Evolutionary conservation across 2,888 invertebrate genomes (phyloP).

Genomic region (Tachina grossa): DNA sequence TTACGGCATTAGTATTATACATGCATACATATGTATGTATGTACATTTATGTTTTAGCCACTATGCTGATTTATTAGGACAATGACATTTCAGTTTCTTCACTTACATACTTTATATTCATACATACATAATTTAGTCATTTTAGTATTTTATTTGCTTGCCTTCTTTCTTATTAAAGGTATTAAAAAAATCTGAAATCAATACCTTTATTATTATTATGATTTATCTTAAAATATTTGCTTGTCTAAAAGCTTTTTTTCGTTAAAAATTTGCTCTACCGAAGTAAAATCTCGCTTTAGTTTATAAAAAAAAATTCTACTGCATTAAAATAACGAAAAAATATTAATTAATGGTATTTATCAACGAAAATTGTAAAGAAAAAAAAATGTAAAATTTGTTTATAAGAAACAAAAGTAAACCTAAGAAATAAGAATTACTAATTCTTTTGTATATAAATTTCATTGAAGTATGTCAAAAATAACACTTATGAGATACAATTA

Average conservation of each 20-base stretch:
- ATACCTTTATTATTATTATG: too few species aligned
- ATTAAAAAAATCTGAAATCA: too few species aligned
- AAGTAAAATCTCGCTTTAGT: constrained; percentile 52
- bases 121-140: constrained; percentile 52
- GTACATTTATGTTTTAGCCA: constrained; percentile 1
- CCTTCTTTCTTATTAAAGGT: too few species aligned
- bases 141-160: constrained; percentile 15
- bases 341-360: constrained; percentile 45
- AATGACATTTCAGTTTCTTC: constrained; percentile 36
- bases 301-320: constrained; percentile 44
- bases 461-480: constrained; percentile 33
- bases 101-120: neutral
- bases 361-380: constrained; percentile 50
- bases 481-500: constrained; percentile 45
- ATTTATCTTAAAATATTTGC: constrained; percentile 1
- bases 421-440: constrained; percentile 11
- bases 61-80: constrained; percentile 37
- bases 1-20: constrained; percentile 28
- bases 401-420: constrained; percentile 33
- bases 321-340: constrained; percentile 41
- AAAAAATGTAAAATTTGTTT: constrained; percentile 21
- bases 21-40: neutral
- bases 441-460: constrained; percentile 64
- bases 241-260: constrained; percentile 22
- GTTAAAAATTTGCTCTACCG: constrained; percentile 43